Percentiles rank a stretch among this genome's conserved stretches.
Conservation (phyloP, 1,140 invertebrate genomes). For the Drosophila athabasca region DNA sequence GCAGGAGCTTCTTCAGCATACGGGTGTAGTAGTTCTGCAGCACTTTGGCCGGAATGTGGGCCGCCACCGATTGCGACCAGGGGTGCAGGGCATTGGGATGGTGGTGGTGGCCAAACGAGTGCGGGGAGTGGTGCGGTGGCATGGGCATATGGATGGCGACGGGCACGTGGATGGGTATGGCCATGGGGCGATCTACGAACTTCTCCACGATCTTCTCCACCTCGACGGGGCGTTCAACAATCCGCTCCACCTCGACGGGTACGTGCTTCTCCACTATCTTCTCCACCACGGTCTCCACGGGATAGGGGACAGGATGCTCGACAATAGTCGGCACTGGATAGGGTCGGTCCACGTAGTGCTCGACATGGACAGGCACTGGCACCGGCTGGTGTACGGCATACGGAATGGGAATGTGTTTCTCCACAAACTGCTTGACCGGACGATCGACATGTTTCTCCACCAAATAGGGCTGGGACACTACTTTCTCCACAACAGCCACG, state of each 20-base stretch:
- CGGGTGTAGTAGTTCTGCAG: conserved; percentile 74
- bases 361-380: conserved; percentile 84
- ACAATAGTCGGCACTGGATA: conserved; percentile 83
- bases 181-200: conserved; percentile 84
- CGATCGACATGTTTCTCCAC: conserved; percentile 66
- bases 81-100: conserved; percentile 56
- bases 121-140: conserved; percentile 46
- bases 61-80: conserved; percentile 53
- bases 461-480: no score
- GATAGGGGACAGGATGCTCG: conserved; percentile 83
- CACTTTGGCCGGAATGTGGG: conserved; percentile 70
- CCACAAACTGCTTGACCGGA: conserved; percentile 84
- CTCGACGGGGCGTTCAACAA: conserved; percentile 85
- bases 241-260: conserved; percentile 84
- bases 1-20: conserved; percentile 76
- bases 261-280: conserved; percentile 78
- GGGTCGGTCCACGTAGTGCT: conserved; percentile 84
- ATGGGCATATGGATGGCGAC: conserved; percentile 83
- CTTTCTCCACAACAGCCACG: no score
- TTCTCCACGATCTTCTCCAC: conserved; percentile 85
- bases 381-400: conserved; percentile 85
- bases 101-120: conserved; percentile 19
- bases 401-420: conserved; percentile 85
- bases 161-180: conserved; percentile 83
- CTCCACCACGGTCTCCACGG: conserved; percentile 83